Conservation (phyloP, 2,888 invertebrate genomes). For the Andrena bicolor region DNA sequence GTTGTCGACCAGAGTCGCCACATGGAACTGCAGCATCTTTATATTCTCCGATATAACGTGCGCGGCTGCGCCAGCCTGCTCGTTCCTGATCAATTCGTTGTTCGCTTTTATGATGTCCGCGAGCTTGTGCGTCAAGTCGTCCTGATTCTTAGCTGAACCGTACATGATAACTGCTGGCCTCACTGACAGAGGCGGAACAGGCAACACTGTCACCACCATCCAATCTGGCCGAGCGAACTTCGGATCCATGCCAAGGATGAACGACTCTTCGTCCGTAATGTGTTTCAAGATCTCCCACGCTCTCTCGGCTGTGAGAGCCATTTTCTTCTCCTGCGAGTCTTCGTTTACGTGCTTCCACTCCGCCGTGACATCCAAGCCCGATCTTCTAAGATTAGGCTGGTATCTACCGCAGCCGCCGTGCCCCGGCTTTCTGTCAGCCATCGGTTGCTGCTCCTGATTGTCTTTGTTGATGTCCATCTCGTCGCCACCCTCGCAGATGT, state of each 20-base stretch:
- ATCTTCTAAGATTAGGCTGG: conserved; percentile 96
- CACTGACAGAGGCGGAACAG: conserved; percentile 98
- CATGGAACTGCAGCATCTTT: conserved; percentile 99
- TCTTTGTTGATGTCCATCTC: conserved; percentile 97
- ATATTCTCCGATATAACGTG: conserved; percentile 99
- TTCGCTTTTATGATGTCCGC: conserved; percentile 99
- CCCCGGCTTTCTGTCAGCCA: conserved; percentile 87
- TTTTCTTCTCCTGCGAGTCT: conserved; percentile 98
- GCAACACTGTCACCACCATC: conserved; percentile 99
- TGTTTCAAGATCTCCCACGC: conserved; percentile 99
- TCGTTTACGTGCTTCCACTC: conserved; percentile 99
- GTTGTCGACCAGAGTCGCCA: conserved; percentile 99
- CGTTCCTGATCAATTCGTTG: conserved; percentile 97
- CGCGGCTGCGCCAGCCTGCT: conserved; percentile 98
- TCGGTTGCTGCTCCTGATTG: conserved; percentile 86
- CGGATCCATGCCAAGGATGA: conserved; percentile 98
- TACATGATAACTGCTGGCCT: conserved; percentile 99
- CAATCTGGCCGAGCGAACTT: conserved; percentile 99
- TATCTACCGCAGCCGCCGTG: conserved; percentile 99
- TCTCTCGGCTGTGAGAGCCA: conserved; percentile 96
- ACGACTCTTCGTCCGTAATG: conserved; percentile 98
- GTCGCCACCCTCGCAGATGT: conserved; percentile 99
- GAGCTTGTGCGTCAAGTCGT: conserved; percentile 99
- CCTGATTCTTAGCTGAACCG: conserved; percentile 99
- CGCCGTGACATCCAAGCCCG: conserved; percentile 96